Percentiles rank a stretch among this genome's conserved stretches.
Evolutionary conservation across 2,797 vertebrate genomes (phyloP).

Genomic region (Setipinna tenuifilis): DNA sequence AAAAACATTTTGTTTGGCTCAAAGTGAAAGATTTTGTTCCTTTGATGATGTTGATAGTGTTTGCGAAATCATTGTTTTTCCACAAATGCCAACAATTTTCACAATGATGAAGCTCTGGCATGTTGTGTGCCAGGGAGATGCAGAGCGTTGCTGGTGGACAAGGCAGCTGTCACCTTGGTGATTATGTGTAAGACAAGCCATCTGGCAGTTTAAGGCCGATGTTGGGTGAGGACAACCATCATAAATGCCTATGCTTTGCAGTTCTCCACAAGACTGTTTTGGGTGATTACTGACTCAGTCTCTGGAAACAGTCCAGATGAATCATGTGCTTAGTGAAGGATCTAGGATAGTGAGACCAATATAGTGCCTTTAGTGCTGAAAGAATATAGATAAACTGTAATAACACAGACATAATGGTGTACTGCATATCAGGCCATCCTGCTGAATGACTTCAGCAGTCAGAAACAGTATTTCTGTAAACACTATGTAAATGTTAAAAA

Average conservation of each 20-base stretch:
- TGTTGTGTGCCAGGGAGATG: not conserved
- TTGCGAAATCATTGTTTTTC: not conserved
- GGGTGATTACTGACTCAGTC: slow-evolving; percentile 60
- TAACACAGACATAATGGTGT: not conserved
- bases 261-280: slow-evolving; percentile 50
- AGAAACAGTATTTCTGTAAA: not conserved
- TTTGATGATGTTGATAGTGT: not conserved
- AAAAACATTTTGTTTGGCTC: not conserved
- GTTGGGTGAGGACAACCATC: slow-evolving; percentile 37
- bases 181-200: slow-evolving; percentile 76
- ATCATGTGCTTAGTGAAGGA: slow-evolving; percentile 60
- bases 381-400: not conserved
- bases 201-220: slow-evolving; percentile 73
- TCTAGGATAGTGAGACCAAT: slow-evolving; percentile 62
- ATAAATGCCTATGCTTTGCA: not conserved
- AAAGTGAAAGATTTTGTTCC: not conserved
- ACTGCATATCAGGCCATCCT: not conserved
- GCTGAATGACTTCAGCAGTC: not conserved
- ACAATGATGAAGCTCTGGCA: not conserved
- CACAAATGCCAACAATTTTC: not conserved
- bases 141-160: slow-evolving; percentile 45
- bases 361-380: slow-evolving; percentile 43
- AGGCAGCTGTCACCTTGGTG: slow-evolving; percentile 76
- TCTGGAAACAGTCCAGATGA: slow-evolving; percentile 59
- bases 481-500: not conserved